phyloP scores from a whole-genome alignment of 2,888 invertebrate genomes.

The Drosophila mimetica region DNA sequence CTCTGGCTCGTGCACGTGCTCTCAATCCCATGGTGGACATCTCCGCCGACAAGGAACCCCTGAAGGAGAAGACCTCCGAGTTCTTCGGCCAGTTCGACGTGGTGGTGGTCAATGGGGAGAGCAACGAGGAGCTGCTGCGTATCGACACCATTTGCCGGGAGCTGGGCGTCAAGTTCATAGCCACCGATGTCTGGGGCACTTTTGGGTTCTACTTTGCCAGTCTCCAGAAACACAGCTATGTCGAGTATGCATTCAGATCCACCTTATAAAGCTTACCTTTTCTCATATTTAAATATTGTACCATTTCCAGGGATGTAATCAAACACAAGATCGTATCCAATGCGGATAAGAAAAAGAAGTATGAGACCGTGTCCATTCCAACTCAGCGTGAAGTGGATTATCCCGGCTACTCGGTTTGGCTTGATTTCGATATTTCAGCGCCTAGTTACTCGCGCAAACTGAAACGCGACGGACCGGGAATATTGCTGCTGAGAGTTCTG shows the following conservation, averaged over 20 bases:
- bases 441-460: slow-evolving; percentile 87
- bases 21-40: slow-evolving; percentile 98
- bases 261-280: too few relatives aligned
- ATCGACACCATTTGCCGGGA: slow-evolving; percentile 91
- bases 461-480: slow-evolving; percentile 89
- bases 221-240: slow-evolving; percentile 92
- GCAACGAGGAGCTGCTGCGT: slow-evolving; percentile 89
- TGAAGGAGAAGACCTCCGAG: slow-evolving; percentile 88
- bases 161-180: slow-evolving; percentile 92
- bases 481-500: slow-evolving; percentile 89
- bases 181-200: slow-evolving; percentile 96
- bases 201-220: slow-evolving; percentile 96
- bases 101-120: slow-evolving; percentile 91
- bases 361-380: slow-evolving; percentile 87
- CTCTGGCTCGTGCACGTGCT: slow-evolving; percentile 90
- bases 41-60: slow-evolving; percentile 87
- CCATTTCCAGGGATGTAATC: slow-evolving; percentile 85
- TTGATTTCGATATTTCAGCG: slow-evolving; percentile 88
- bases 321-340: slow-evolving; percentile 85
- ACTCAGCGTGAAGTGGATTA: slow-evolving; percentile 88
- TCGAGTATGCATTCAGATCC: slow-evolving; percentile 87
- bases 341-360: slow-evolving; percentile 86
- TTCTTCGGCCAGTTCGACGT: slow-evolving; percentile 93
- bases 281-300: too few relatives aligned
- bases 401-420: slow-evolving; percentile 88